phyloP scores from a whole-genome alignment of 2,113 vertebrate species.

The Sialia sialis region DNA sequence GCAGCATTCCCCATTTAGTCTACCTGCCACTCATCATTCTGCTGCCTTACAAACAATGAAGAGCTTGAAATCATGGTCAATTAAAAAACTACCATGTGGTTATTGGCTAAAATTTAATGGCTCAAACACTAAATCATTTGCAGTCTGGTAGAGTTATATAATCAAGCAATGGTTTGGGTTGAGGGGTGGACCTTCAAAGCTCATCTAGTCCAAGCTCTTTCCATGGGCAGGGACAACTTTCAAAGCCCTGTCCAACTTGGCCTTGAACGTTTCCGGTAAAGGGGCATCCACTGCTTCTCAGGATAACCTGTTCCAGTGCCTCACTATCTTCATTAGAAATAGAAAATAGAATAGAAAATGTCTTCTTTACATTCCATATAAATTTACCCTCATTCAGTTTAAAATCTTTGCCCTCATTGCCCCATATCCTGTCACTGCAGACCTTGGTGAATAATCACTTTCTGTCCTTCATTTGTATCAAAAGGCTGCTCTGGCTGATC shows the following conservation, averaged over 20 bases:
- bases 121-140: background rate
- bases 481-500: background rate
- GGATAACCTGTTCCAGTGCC: background rate
- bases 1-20: background rate
- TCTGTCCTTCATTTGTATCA: background rate
- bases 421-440: background rate
- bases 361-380: background rate
- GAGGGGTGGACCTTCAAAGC: background rate
- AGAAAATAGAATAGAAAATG: too few species aligned
- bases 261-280: background rate
- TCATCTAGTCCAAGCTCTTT: background rate
- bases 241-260: fast-evolving
- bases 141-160: background rate
- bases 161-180: background rate
- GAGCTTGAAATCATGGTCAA: background rate
- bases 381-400: background rate
- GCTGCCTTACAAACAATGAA: background rate
- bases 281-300: background rate
- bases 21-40: background rate
- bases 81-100: background rate
- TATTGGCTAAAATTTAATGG: background rate
- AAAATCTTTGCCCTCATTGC: background rate
- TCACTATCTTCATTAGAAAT: background rate
- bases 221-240: background rate
- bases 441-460: background rate